Evolutionary conservation across 35 echinoderm and acorn worm species (phyloP).

Genomic region (Holothuria glaberrima): DNA sequence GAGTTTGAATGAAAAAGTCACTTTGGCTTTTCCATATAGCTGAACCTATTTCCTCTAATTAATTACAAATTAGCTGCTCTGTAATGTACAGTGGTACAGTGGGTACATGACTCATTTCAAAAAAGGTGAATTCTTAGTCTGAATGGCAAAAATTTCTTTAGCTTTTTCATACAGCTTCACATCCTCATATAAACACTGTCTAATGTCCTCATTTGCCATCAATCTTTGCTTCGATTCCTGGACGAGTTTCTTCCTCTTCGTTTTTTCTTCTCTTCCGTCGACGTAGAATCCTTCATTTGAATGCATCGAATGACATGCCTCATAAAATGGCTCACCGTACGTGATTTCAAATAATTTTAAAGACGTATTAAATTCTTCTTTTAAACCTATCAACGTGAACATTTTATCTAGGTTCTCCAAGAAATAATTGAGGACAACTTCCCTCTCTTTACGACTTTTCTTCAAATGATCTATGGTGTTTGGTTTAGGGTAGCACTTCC

Average conservation of each 20-base stretch:
- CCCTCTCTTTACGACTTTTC: not conserved
- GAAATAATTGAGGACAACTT: slow-evolving; percentile 9
- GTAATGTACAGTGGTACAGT: too few species aligned
- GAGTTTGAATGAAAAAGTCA: too few species aligned
- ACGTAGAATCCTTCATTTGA: slow-evolving; percentile 17
- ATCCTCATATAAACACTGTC: slow-evolving; percentile 7
- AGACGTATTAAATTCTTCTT: slow-evolving; percentile 52
- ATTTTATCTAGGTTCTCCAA: slow-evolving; percentile 46
- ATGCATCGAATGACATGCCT: not conserved
- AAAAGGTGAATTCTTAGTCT: not conserved
- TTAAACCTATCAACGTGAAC: slow-evolving; percentile 45
- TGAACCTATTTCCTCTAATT: too few species aligned
- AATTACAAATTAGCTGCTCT: too few species aligned
- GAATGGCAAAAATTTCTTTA: slow-evolving; percentile 35
- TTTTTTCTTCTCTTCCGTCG: slow-evolving; percentile 12
- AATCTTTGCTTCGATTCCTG: not conserved
- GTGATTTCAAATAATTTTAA: slow-evolving; percentile 24
- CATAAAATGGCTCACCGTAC: not conserved
- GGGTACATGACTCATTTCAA: too few species aligned
- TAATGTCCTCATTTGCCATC: not conserved
- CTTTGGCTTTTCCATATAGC: too few species aligned
- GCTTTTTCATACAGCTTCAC: slow-evolving; percentile 40
- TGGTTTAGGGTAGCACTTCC: not conserved
- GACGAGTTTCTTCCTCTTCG: not conserved
- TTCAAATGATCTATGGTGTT: not conserved